A percentile compares a stretch with the other conserved stretches of the same genome.
phyloP scores from a whole-genome alignment of 2,797 vertebrate species.

The Lophius americanus region DNA sequence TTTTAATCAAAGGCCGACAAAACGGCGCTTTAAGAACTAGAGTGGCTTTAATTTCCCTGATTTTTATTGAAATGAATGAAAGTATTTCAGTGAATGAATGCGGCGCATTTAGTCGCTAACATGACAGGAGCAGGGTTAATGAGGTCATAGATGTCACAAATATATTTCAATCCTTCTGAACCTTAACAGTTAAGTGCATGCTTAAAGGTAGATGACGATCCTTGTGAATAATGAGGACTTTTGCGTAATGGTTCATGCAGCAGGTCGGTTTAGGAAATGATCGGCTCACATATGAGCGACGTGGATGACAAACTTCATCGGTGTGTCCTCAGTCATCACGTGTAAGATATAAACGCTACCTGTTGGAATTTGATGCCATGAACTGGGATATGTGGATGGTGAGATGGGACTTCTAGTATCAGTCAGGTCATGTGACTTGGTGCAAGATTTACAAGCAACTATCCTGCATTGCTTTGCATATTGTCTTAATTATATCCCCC shows the following conservation, averaged over 20 bases:
- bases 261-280: not conserved
- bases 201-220: not conserved
- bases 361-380: no score
- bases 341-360: no score
- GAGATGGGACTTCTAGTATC: no score
- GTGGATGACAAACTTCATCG: no score
- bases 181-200: conserved; percentile 5
- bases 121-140: not conserved
- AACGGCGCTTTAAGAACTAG: conserved; percentile 14
- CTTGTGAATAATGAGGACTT: not conserved
- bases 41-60: conserved; percentile 28
- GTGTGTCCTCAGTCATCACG: no score
- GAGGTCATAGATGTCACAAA: not conserved
- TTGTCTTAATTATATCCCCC: no score
- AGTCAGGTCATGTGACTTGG: no score
- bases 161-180: no score
- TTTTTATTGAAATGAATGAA: conserved; percentile 13
- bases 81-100: conserved; percentile 14
- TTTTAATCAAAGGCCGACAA: conserved; percentile 47
- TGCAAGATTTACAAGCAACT: no score
- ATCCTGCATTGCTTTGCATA: no score
- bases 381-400: no score
- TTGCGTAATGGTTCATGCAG: not conserved
- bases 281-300: not conserved
- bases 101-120: conserved; percentile 1